Evolutionary conservation across 2,888 invertebrate genomes (phyloP).

Genomic region (Nephrotoma appendiculata): DNA sequence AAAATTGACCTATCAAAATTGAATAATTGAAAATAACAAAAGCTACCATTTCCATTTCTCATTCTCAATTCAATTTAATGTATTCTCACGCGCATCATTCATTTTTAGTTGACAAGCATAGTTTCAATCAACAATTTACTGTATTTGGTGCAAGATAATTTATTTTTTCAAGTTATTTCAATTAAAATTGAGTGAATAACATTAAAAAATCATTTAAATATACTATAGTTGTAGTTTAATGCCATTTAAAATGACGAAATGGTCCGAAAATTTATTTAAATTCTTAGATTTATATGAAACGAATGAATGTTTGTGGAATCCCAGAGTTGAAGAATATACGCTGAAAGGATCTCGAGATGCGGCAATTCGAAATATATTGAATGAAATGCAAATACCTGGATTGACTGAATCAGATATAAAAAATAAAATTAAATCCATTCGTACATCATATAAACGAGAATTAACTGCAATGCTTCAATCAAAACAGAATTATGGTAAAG

Average conservation of each 20-base stretch:
- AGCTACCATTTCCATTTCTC: neutral
- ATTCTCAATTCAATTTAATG: neutral
- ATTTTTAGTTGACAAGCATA: neutral
- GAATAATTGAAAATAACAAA: neutral
- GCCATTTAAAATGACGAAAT: conserved; percentile 18
- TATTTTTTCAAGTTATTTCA: neutral
- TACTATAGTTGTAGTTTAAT: neutral
- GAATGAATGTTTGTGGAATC: conserved; percentile 26
- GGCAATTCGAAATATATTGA: conserved; percentile 22
- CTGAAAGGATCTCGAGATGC: conserved; percentile 21
- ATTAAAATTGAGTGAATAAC: neutral
- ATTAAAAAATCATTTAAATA: neutral
- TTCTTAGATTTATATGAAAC: conserved; percentile 24
- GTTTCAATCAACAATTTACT: neutral
- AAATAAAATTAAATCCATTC: conserved; percentile 28
- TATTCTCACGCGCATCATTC: neutral
- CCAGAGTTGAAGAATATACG: conserved; percentile 22
- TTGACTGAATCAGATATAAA: conserved; percentile 24
- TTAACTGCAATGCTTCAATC: conserved; percentile 20
- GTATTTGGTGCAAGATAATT: neutral
- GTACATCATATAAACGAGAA: conserved; percentile 28
- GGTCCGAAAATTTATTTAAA: conserved; percentile 20
- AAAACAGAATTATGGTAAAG: conserved; percentile 13
- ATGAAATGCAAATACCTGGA: conserved; percentile 21
- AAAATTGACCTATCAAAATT: neutral